A percentile compares a stretch with the other conserved stretches of the same genome.
phyloP scores from a whole-genome alignment of 2,888 invertebrate genomes.

The Microchrysa polita region DNA sequence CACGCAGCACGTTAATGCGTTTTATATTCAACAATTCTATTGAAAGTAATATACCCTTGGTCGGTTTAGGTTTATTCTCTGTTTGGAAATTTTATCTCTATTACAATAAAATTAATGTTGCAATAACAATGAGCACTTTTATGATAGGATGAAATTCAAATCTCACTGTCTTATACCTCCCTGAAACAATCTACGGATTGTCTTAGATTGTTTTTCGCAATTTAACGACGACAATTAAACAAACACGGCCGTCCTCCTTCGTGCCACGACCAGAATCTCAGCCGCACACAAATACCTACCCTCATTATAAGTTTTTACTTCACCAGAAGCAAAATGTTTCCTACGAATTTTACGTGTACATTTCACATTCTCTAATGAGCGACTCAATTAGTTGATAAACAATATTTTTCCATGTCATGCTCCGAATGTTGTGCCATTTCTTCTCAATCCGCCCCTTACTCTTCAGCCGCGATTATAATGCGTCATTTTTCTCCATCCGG shows the following conservation, averaged over 20 bases:
- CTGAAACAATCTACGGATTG: too few relatives aligned
- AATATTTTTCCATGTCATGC: background rate
- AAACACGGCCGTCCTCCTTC: too few relatives aligned
- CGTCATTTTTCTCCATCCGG: background rate
- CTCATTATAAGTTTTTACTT: background rate
- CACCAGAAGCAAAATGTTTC: background rate
- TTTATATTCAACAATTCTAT: conserved; percentile 21
- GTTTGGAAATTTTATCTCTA: background rate
- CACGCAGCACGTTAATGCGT: conserved; percentile 51
- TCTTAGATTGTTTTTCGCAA: too few relatives aligned
- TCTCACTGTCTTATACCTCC: too few relatives aligned
- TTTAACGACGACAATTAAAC: too few relatives aligned
- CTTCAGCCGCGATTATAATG: background rate
- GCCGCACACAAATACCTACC: background rate
- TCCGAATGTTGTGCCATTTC: background rate
- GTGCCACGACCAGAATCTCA: too few relatives aligned
- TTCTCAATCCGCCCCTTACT: too few relatives aligned
- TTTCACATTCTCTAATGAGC: conserved; percentile 13
- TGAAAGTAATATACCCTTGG: background rate
- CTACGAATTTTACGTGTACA: background rate
- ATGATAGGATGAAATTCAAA: too few relatives aligned
- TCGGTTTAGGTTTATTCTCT: conserved; percentile 1
- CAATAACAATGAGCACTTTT: too few relatives aligned
- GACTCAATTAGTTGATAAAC: conserved; percentile 15
- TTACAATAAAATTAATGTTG: too few relatives aligned